phyloP scores from a whole-genome alignment of 2,113 vertebrate genomes.

The Cebidichthys violaceus region DNA sequence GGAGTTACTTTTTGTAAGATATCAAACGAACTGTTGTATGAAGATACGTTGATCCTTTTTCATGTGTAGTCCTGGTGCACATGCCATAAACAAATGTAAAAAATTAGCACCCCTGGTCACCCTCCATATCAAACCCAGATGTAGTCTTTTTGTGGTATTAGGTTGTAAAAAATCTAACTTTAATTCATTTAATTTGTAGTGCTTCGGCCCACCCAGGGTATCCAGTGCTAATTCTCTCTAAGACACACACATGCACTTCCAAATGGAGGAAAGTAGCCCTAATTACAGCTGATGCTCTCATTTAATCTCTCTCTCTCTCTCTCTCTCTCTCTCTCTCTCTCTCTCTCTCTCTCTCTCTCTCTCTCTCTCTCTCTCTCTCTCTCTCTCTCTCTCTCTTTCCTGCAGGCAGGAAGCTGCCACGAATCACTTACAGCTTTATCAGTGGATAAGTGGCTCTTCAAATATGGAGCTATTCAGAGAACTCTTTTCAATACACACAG shows the following conservation, averaged over 20 bases:
- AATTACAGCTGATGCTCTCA: constrained; percentile 71
- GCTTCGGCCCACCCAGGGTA: constrained; percentile 34
- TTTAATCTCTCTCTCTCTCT: constrained; percentile 48
- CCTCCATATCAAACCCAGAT: background rate
- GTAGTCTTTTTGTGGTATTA: background rate
- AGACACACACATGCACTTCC: constrained; percentile 49
- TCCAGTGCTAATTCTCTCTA: constrained; percentile 42
- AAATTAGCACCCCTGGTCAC: background rate
- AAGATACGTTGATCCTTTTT: background rate
- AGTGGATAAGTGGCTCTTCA: constrained; percentile 70
- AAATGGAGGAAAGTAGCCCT: constrained; percentile 57
- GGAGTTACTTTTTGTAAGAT: background rate
- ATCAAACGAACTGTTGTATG: too few species aligned
- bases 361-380: constrained; percentile 34
- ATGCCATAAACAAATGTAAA: background rate
- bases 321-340: constrained; percentile 26
- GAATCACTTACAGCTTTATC: constrained; percentile 73
- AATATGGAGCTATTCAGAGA: constrained; percentile 75
- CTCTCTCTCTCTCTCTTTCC: constrained; percentile 22
- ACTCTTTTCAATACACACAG: constrained; percentile 71
- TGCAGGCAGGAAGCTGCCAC: constrained; percentile 72
- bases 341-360: constrained; percentile 39
- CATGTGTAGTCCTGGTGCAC: background rate
- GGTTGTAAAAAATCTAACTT: background rate
- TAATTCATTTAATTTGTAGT: background rate